Conservation (phyloP, 2,888 invertebrate species). For the Tetranychus truncatus region DNA sequence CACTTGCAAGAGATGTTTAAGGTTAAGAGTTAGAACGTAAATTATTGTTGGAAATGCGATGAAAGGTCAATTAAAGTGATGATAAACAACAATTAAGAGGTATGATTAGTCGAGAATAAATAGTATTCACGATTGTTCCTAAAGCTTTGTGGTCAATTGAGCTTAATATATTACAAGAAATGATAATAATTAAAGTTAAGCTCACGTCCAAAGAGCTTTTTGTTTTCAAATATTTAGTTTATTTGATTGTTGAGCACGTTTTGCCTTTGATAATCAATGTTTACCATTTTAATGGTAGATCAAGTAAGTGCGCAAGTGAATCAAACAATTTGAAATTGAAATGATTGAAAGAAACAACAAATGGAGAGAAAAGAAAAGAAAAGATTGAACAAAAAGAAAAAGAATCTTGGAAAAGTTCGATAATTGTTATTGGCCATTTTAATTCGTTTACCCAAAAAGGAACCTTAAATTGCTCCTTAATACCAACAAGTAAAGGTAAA, state of each 20-base stretch:
- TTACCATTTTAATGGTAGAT: too few relatives aligned
- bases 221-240: too few relatives aligned
- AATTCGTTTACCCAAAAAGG: background rate
- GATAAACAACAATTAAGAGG: background rate
- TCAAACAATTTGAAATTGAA: too few relatives aligned
- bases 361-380: background rate
- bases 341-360: too few relatives aligned
- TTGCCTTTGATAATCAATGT: background rate
- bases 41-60: background rate
- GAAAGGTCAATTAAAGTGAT: background rate
- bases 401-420: background rate
- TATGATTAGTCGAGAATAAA: background rate
- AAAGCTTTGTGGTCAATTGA: background rate
- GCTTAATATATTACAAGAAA: background rate
- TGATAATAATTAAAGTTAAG: background rate
- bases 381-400: too few relatives aligned
- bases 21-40: too few relatives aligned
- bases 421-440: background rate
- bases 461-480: too few relatives aligned
- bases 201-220: background rate
- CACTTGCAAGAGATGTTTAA: background rate
- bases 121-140: background rate
- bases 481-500: background rate
- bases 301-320: too few relatives aligned
- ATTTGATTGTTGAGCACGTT: background rate